phyloP scores from a whole-genome alignment of 2,113 vertebrate species.

The Amia ocellicauda region DNA sequence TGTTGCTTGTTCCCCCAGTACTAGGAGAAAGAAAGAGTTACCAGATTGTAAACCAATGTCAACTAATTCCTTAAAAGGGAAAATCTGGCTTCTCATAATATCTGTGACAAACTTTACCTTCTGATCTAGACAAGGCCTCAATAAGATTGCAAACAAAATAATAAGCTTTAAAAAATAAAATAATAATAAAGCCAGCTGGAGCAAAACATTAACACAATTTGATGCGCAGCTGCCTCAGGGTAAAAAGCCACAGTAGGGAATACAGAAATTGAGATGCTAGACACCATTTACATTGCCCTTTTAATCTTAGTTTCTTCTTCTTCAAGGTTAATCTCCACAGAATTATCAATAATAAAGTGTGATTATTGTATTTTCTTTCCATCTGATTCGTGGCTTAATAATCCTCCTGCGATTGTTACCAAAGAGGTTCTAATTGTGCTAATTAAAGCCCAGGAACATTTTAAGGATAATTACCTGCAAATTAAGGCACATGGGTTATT shows the following conservation, averaged over 20 bases:
- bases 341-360: constrained; percentile 12
- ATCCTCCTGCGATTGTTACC: constrained; percentile 24
- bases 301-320: constrained; percentile 15
- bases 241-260: constrained; percentile 32
- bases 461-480: constrained; percentile 28
- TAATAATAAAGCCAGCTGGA: no score
- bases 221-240: background rate
- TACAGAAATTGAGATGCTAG: constrained; percentile 22
- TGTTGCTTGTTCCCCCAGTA: no score
- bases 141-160: no score
- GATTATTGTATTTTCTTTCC: constrained; percentile 22
- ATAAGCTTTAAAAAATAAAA: no score
- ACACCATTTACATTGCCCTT: constrained; percentile 17
- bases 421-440: constrained; percentile 27
- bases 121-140: no score
- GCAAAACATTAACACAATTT: no score
- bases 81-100: no score
- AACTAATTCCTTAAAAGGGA: no score
- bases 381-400: constrained; percentile 13
- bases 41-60: no score
- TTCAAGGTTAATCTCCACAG: constrained; percentile 21
- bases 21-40: no score
- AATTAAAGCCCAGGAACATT: constrained; percentile 31
- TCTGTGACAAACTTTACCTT: no score
- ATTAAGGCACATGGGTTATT: constrained; percentile 11